phyloP scores from a whole-genome alignment of 2,797 vertebrate genomes.

The Schizothorax lantsangensis region DNA sequence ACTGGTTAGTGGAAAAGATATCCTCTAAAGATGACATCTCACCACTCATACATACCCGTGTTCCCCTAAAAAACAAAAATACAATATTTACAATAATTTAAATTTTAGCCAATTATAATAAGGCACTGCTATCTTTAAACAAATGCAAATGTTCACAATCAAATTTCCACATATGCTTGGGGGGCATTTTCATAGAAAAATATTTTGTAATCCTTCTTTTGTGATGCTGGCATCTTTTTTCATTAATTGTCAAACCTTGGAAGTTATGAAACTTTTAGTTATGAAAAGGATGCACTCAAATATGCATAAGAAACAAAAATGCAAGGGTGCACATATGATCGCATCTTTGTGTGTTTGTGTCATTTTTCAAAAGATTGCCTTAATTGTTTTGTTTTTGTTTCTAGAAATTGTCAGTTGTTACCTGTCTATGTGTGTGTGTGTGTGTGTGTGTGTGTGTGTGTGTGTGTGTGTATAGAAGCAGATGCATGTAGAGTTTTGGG shows the following conservation, averaged over 20 bases:
- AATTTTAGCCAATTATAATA: constrained; percentile 19
- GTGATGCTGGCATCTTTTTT: neutral
- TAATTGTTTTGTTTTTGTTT: constrained; percentile 3
- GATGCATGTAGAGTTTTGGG: constrained; percentile 28
- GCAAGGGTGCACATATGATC: neutral
- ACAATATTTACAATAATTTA: neutral
- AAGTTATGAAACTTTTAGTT: neutral
- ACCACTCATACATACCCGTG: constrained; percentile 46
- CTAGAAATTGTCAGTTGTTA: constrained; percentile 13
- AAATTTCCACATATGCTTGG: neutral
- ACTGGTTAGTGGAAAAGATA: constrained; percentile 80
- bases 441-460: constrained; percentile 27
- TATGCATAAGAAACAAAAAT: neutral
- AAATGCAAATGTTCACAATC: neutral
- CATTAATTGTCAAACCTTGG: neutral
- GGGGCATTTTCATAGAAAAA: neutral
- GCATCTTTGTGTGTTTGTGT: neutral
- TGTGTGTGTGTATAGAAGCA: neutral
- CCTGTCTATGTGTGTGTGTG: neutral
- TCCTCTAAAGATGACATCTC: constrained; percentile 91
- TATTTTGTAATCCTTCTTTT: neutral
- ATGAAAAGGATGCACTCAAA: neutral
- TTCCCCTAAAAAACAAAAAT: constrained; percentile 49
- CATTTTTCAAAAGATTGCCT: neutral
- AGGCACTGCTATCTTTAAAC: neutral